Conservation (phyloP, 2,797 vertebrate species). For the Melanotaenia nigrans region DNA sequence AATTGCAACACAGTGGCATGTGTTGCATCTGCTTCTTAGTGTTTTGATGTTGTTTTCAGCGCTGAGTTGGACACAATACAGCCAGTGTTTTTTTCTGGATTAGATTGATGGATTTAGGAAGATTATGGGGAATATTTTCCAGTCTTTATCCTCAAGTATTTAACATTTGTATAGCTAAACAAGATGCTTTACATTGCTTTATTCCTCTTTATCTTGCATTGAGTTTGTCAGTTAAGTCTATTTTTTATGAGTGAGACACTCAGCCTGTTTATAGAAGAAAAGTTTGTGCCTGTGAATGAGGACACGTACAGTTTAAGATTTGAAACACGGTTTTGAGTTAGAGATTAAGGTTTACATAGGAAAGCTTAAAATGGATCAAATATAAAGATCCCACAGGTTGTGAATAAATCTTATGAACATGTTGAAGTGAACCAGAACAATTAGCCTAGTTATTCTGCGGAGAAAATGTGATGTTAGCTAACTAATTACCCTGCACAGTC, state of each 20-base stretch:
- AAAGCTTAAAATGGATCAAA: conserved; percentile 35
- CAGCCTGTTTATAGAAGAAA: background rate
- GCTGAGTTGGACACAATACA: conserved; percentile 52
- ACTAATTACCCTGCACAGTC: conserved; percentile 53
- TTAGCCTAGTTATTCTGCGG: conserved; percentile 66
- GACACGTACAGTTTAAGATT: background rate
- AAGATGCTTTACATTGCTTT: conserved; percentile 22
- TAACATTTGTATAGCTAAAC: conserved; percentile 45
- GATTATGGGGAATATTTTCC: conserved; percentile 69
- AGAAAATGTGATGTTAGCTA: conserved; percentile 61
- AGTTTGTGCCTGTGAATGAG: background rate
- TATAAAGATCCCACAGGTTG: conserved; percentile 64
- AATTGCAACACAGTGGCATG: conserved; percentile 4
- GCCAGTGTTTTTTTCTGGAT: conserved; percentile 56
- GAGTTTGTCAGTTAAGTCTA: background rate
- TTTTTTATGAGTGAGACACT: conserved; percentile 14
- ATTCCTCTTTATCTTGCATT: conserved; percentile 10
- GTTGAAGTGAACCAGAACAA: conserved; percentile 62
- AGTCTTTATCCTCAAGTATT: conserved; percentile 61
- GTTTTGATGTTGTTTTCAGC: conserved; percentile 31
- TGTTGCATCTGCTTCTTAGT: conserved; percentile 31
- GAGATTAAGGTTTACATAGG: conserved; percentile 9
- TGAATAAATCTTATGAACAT: conserved; percentile 64
- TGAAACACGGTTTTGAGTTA: background rate
- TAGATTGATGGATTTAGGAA: conserved; percentile 60